Evolutionary conservation across 1,140 invertebrate species (phyloP).

Genomic region (Cyclargus thomasi): DNA sequence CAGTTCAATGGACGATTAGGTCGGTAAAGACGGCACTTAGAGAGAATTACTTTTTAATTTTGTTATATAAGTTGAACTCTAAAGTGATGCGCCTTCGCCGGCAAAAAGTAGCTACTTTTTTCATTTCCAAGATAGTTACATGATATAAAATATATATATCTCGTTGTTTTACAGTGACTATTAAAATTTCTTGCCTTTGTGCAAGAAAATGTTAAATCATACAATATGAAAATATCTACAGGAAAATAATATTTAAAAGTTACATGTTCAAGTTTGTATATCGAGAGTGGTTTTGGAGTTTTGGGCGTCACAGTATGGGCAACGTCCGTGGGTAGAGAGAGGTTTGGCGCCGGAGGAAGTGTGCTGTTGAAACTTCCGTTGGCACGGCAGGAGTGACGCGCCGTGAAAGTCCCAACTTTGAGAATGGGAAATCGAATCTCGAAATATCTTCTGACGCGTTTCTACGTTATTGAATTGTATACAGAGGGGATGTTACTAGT

Average conservation of each 20-base stretch:
- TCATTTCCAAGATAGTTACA: too few relatives aligned
- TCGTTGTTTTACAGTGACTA: too few relatives aligned
- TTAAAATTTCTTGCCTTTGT: too few relatives aligned
- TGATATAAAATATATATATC: too few relatives aligned
- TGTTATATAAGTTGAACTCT: too few relatives aligned
- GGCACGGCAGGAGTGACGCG: background rate
- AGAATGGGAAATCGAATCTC: slow-evolving; percentile 45
- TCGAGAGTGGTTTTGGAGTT: background rate
- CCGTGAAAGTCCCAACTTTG: background rate
- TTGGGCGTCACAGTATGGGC: background rate
- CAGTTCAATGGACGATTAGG: background rate
- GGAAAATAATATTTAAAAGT: too few relatives aligned
- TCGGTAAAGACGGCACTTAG: too few relatives aligned
- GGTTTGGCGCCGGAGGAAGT: background rate
- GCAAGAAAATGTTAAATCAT: too few relatives aligned
- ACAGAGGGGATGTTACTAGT: background rate
- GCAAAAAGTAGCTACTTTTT: too few relatives aligned
- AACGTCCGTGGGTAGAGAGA: background rate
- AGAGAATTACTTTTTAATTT: too few relatives aligned
- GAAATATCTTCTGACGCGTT: slow-evolving; percentile 21
- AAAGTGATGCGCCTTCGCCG: too few relatives aligned
- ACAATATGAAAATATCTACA: too few relatives aligned
- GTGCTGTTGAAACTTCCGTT: background rate
- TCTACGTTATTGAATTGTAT: background rate
- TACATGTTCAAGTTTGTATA: background rate